Percentiles rank a stretch among this genome's conserved stretches.
Evolutionary conservation across 1,140 invertebrate species (phyloP).

Genomic region (Ips typographus): DNA sequence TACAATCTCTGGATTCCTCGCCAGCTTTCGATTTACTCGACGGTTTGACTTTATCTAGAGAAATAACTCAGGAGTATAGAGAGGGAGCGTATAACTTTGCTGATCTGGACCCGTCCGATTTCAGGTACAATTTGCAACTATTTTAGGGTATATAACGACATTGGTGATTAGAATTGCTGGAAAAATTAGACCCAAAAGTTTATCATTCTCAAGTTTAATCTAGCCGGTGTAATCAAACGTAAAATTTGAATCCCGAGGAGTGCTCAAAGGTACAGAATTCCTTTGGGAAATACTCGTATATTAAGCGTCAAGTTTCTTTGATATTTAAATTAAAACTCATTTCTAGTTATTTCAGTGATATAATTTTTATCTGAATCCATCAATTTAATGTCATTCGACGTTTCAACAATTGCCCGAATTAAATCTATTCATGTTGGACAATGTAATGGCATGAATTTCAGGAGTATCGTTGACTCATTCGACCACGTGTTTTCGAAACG

Average conservation of each 20-base stretch:
- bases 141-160: no score
- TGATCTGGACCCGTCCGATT: slow-evolving; percentile 72
- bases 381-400: no score
- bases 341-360: no score
- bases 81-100: slow-evolving; percentile 59
- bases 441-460: slow-evolving; percentile 34
- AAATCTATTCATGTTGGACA: no score
- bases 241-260: slow-evolving; percentile 3
- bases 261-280: slow-evolving; percentile 5
- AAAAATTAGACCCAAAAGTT: no score
- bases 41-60: slow-evolving; percentile 60
- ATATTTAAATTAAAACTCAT: slow-evolving; percentile 8
- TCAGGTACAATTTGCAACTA: slow-evolving; percentile 55
- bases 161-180: no score
- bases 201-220: background rate
- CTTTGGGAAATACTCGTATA: slow-evolving; percentile 3
- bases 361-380: no score
- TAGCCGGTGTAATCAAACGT: slow-evolving; percentile 12
- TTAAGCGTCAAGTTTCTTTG: background rate
- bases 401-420: no score
- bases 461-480: slow-evolving; percentile 66
- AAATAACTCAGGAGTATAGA: slow-evolving; percentile 56
- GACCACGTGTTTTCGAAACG: slow-evolving; percentile 67
- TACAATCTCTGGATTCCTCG: slow-evolving; percentile 65
- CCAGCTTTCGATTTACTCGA: slow-evolving; percentile 65